Evolutionary conservation across 2,888 invertebrate genomes (phyloP).

Genomic region (Diadegma fenestrale): DNA sequence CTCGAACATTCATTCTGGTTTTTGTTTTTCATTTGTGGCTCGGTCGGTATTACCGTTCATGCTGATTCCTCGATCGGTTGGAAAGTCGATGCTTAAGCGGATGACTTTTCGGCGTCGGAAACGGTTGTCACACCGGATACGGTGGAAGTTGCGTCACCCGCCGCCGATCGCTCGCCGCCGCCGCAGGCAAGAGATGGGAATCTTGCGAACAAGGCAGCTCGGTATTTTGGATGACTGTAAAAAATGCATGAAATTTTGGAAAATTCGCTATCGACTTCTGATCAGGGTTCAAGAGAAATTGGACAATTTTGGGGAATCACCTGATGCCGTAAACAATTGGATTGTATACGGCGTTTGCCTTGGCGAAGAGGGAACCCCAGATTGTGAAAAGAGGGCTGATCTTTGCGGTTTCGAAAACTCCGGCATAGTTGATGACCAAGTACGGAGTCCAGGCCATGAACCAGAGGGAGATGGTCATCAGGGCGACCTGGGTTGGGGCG

Average conservation of each 20-base stretch:
- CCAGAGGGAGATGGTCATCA: slow-evolving; percentile 96
- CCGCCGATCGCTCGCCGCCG: slow-evolving; percentile 83
- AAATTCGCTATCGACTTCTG: background rate
- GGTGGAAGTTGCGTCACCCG: slow-evolving; percentile 88
- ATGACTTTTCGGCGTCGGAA: slow-evolving; percentile 88
- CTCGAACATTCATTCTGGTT: background rate
- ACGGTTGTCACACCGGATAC: slow-evolving; percentile 90
- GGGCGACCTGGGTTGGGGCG: slow-evolving; percentile 88
- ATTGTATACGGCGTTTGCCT: slow-evolving; percentile 96
- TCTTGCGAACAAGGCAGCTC: slow-evolving; percentile 90
- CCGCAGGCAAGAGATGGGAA: slow-evolving; percentile 92
- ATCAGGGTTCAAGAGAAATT: too few species aligned
- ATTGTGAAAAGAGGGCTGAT: slow-evolving; percentile 93
- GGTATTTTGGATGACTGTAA: slow-evolving; percentile 91
- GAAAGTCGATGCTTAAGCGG: slow-evolving; percentile 85
- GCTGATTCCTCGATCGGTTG: background rate
- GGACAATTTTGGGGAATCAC: slow-evolving; percentile 83
- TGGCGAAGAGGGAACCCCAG: slow-evolving; percentile 96
- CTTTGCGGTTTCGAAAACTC: slow-evolving; percentile 90
- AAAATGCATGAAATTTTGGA: slow-evolving; percentile 25
- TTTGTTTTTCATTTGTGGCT: background rate
- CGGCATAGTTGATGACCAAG: slow-evolving; percentile 92
- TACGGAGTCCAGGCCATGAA: slow-evolving; percentile 98
- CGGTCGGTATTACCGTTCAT: background rate
- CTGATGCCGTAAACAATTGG: slow-evolving; percentile 96